These are phyloP conservation scores for Idaea biselata DNA, from an alignment of 2,888 invertebrate genomes.

Conservation along the genomic window DNA sequence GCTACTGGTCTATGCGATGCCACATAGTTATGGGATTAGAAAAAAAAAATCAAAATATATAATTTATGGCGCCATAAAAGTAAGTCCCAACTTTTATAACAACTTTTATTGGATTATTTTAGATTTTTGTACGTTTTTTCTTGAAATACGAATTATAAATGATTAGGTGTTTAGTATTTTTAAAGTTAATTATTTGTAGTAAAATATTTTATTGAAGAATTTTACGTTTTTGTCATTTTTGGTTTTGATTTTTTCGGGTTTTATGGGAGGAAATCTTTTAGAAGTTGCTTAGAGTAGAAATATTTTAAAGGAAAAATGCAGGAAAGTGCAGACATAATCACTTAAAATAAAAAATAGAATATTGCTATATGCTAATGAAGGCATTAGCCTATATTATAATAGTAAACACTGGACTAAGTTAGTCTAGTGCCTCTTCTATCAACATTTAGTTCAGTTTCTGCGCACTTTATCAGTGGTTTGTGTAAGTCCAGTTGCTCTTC, in stretches of 20 bases:
- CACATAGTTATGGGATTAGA: conserved; percentile 53
- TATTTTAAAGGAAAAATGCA: too few relatives aligned
- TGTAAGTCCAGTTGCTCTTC: too few relatives aligned
- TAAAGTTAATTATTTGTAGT: not conserved
- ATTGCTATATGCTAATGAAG: too few relatives aligned
- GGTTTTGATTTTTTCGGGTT: not conserved
- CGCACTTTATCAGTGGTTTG: too few relatives aligned
- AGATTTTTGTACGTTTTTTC: not conserved
- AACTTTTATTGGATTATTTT: not conserved
- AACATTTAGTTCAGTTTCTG: too few relatives aligned
- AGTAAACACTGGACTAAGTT: too few relatives aligned
- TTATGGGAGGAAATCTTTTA: not conserved
- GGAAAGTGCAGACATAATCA: too few relatives aligned
- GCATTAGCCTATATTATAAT: too few relatives aligned
- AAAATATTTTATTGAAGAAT: not conserved
- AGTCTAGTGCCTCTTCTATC: too few relatives aligned
- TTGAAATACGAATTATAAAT: not conserved
- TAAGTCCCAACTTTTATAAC: conserved; percentile 24
- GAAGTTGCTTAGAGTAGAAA: too few relatives aligned
- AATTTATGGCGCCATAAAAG: conserved; percentile 49
- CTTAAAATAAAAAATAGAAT: too few relatives aligned
- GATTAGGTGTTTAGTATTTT: conserved; percentile 1
- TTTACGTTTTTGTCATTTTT: not conserved
- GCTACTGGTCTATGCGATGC: conserved; percentile 30
- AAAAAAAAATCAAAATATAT: conserved; percentile 34